Evolutionary conservation across 2,888 invertebrate species (phyloP).

Genomic region (Biston betularia): DNA sequence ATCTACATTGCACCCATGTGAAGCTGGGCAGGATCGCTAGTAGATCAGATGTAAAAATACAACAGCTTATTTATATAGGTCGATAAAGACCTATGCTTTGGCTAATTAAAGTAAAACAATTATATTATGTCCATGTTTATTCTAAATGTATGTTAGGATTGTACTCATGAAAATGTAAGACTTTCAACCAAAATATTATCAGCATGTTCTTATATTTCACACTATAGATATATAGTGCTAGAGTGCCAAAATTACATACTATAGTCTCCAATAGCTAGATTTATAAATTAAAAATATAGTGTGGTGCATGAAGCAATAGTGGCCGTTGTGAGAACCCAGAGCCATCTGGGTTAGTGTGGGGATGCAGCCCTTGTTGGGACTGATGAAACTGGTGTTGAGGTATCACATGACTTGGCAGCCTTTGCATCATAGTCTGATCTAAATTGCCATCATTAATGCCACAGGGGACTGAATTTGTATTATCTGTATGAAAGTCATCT

Average conservation of each 20-base stretch:
- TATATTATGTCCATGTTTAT: background rate
- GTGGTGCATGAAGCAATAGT: slow-evolving; percentile 22
- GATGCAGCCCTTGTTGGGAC: slow-evolving; percentile 6
- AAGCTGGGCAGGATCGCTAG: no score
- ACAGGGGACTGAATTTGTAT: slow-evolving; percentile 22
- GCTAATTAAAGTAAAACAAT: background rate
- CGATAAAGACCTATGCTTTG: no score
- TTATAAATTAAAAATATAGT: slow-evolving; percentile 35
- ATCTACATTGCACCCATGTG: no score
- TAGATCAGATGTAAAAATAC: no score
- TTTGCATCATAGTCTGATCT: slow-evolving; percentile 30
- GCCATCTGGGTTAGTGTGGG: slow-evolving; percentile 16
- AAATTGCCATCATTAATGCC: slow-evolving; percentile 16
- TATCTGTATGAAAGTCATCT: slow-evolving; percentile 16
- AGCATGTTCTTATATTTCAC: background rate
- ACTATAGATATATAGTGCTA: background rate
- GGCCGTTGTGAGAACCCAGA: slow-evolving; percentile 22
- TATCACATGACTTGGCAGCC: slow-evolving; percentile 16
- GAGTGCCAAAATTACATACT: background rate
- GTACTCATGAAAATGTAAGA: no score
- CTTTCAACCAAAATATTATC: no score
- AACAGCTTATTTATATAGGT: no score
- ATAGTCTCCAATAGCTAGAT: background rate
- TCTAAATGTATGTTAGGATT: no score
- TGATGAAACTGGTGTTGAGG: slow-evolving; percentile 18